These are phyloP conservation scores for Nasonia giraulti DNA, from an alignment of 1,140 invertebrate species.

Conservation along the genomic window DNA sequence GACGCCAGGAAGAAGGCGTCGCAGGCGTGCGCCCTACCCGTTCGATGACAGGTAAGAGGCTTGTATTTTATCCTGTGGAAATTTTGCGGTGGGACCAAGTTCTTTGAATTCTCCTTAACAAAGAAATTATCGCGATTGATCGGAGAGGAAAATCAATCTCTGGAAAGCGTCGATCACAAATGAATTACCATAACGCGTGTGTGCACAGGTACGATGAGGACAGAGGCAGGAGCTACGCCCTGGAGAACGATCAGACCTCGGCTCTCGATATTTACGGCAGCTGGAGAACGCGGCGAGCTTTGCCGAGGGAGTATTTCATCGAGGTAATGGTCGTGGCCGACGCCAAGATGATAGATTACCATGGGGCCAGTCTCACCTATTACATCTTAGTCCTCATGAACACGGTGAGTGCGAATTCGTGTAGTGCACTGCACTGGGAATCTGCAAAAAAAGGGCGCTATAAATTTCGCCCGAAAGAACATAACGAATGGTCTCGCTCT, in stretches of 20 bases:
- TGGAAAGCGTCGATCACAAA: too few relatives aligned
- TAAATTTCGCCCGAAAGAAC: not conserved
- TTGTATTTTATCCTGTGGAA: not conserved
- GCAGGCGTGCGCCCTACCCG: conserved; percentile 26
- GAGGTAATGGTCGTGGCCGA: conserved; percentile 89
- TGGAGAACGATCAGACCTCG: conserved; percentile 51
- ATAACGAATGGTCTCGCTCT: conserved; percentile 9
- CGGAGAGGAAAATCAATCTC: too few relatives aligned
- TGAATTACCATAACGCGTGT: too few relatives aligned
- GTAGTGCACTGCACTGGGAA: not conserved
- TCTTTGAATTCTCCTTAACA: too few relatives aligned
- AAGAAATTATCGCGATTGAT: too few relatives aligned
- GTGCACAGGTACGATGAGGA: conserved; percentile 35
- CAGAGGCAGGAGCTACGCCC: conserved; percentile 18
- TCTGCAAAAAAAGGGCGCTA: not conserved
- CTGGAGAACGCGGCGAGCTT: conserved; percentile 65
- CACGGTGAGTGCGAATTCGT: conserved; percentile 75
- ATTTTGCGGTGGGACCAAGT: too few relatives aligned
- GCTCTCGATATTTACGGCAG: conserved; percentile 54
- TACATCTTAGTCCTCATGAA: conserved; percentile 89
- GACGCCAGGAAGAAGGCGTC: conserved; percentile 19
- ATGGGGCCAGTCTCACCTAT: conserved; percentile 77
- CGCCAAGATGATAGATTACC: conserved; percentile 84
- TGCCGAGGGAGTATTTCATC: conserved; percentile 81
- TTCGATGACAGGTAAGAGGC: conserved; percentile 30